Percentiles rank a stretch among this genome's conserved stretches.
Evolutionary conservation across 2,113 vertebrate species (phyloP).

Genomic region (Alethe diademata): DNA sequence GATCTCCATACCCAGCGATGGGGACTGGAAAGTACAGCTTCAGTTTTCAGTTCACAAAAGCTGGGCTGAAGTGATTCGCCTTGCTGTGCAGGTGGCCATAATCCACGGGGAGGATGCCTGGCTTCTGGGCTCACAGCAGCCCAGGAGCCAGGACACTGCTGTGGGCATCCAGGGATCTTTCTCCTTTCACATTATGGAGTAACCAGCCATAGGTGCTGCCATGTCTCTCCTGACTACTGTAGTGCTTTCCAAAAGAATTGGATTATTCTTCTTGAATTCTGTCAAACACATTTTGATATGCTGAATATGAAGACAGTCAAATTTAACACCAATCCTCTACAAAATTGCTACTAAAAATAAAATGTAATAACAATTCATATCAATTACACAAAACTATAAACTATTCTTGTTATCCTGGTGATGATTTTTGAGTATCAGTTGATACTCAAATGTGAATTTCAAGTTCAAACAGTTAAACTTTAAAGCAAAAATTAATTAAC

Average conservation of each 20-base stretch:
- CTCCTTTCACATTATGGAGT: accelerated
- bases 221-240: not conserved
- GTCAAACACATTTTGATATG: not conserved
- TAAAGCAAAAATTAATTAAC: not conserved
- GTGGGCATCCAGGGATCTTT: not conserved
- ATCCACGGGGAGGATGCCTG: not conserved
- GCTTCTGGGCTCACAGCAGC: not conserved
- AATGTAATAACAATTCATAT: not conserved
- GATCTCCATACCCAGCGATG: not conserved
- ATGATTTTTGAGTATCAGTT: not conserved
- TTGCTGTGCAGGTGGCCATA: no score
- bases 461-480: not conserved
- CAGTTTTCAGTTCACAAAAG: not conserved
- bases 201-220: not conserved
- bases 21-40: not conserved
- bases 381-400: not conserved
- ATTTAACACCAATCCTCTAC: not conserved
- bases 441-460: not conserved
- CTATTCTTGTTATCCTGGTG: not conserved
- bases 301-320: not conserved
- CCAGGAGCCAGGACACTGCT: not conserved
- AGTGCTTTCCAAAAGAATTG: not conserved
- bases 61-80: not conserved
- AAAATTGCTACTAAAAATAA: not conserved
- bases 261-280: not conserved